These are phyloP conservation scores for Sturnus vulgaris DNA, from an alignment of 2,113 vertebrate genomes.

Conservation along the genomic window DNA sequence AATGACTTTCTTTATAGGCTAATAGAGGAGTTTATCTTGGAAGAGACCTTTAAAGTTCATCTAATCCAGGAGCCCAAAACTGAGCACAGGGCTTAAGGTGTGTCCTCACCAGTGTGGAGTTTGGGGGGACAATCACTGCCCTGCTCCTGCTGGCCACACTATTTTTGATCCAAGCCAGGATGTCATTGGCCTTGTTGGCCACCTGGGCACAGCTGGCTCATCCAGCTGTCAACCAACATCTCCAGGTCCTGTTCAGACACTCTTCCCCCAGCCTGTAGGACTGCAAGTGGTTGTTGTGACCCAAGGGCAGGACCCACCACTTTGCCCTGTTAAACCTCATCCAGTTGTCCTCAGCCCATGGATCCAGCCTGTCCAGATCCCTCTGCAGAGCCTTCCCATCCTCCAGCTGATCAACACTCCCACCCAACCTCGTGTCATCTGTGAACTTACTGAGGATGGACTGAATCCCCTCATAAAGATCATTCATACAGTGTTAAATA, in stretches of 20 bases:
- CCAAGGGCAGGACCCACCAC: rapidly evolving
- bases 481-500: background rate
- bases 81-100: background rate
- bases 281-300: background rate
- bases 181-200: background rate
- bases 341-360: background rate
- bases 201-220: background rate
- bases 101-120: background rate
- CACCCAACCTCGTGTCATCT: too few species aligned
- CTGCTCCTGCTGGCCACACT: background rate
- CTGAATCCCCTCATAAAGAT: background rate
- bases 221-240: background rate
- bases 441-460: background rate
- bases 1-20: background rate
- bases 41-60: background rate
- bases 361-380: background rate
- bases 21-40: background rate
- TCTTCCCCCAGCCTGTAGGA: background rate
- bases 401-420: background rate
- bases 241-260: background rate
- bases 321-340: background rate
- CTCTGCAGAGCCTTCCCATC: background rate
- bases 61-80: background rate
- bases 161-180: background rate
- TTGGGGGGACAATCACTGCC: background rate